Evolutionary conservation across 2,797 vertebrate genomes (phyloP).

Genomic region (Sebastes itinus): DNA sequence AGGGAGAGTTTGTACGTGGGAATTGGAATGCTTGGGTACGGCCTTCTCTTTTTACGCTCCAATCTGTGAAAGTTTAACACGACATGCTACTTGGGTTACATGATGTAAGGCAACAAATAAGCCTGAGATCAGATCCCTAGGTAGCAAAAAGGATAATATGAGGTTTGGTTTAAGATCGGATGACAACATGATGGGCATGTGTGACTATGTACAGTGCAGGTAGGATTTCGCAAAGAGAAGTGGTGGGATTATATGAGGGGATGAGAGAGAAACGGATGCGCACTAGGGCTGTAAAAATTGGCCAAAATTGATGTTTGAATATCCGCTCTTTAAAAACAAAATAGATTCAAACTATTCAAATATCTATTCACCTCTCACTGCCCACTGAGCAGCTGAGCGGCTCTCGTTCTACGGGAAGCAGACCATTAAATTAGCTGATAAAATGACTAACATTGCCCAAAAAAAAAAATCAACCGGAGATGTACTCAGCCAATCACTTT

Average conservation of each 20-base stretch:
- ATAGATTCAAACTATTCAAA: neutral
- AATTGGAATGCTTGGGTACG: constrained; percentile 20
- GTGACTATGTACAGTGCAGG: neutral
- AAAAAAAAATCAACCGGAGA: no score
- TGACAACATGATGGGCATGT: neutral
- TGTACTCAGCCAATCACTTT: no score
- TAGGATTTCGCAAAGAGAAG: neutral
- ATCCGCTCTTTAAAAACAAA: neutral
- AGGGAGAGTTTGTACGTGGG: constrained; percentile 41
- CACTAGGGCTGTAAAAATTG: neutral
- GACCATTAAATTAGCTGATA: neutral
- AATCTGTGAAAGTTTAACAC: constrained; percentile 31
- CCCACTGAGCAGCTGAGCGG: neutral
- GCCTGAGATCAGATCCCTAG: neutral
- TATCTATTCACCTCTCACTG: neutral
- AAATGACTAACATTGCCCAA: no score
- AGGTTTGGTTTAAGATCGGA: neutral
- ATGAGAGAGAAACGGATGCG: neutral
- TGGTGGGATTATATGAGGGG: neutral
- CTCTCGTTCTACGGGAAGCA: neutral
- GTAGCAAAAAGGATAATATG: neutral
- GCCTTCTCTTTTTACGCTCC: neutral
- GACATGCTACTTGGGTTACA: constrained; percentile 35
- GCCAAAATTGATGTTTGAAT: neutral
- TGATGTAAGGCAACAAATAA: constrained; percentile 39